These are phyloP conservation scores for Nyctibius bracteatus DNA, from an alignment of 2,113 vertebrate species.

Conservation along the genomic window DNA sequence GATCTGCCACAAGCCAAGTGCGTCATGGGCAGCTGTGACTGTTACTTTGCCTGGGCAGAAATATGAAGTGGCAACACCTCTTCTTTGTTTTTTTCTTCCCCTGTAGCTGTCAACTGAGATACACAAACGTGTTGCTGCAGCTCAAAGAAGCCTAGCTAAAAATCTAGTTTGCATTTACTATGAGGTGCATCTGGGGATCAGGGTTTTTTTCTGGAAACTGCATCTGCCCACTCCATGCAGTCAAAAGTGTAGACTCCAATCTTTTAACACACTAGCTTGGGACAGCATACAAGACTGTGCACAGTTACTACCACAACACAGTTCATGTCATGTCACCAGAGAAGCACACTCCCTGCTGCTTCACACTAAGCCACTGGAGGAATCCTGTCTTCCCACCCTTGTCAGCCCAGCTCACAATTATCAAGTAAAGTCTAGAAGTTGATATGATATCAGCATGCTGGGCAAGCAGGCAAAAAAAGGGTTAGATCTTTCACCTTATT, in stretches of 20 bases:
- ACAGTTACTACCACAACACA: not conserved
- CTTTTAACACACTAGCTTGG: not conserved
- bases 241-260: not conserved
- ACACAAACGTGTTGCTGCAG: not conserved
- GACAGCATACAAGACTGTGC: not conserved
- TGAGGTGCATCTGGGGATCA: not conserved
- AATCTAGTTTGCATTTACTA: not conserved
- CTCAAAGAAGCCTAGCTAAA: not conserved
- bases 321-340: not conserved
- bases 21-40: constrained; percentile 4
- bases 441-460: not conserved
- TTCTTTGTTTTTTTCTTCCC: not conserved
- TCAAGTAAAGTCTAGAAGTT: not conserved
- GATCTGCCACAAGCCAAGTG: not conserved
- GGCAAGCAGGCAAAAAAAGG: not conserved
- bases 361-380: not conserved
- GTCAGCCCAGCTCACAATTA: not conserved
- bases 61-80: not conserved
- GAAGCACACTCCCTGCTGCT: not conserved
- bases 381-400: not conserved
- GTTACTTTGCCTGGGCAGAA: not conserved
- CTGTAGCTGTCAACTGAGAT: not conserved
- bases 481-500: not conserved
- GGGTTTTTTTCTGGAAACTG: not conserved
- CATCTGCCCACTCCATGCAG: not conserved